A percentile compares a stretch with the other conserved stretches of the same genome.
Conservation (phyloP, 2,797 vertebrate genomes). For the Yasuhikotakia modesta region DNA sequence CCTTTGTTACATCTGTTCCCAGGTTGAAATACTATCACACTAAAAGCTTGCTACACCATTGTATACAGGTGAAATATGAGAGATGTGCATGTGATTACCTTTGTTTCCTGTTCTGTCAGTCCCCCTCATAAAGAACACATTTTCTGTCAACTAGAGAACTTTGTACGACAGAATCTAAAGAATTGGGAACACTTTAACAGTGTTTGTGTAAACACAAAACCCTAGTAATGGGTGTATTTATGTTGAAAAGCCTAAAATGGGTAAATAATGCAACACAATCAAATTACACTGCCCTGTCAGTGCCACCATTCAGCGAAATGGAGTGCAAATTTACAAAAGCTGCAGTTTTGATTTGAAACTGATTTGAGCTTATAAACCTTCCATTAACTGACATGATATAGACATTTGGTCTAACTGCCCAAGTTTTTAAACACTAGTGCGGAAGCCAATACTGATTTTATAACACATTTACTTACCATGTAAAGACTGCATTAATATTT, state of each 20-base stretch:
- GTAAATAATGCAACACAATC: not conserved
- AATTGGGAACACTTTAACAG: not conserved
- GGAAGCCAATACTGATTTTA: slow-evolving; percentile 17
- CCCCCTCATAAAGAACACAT: too few relatives aligned
- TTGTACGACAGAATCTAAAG: not conserved
- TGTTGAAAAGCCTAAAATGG: not conserved
- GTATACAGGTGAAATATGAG: too few relatives aligned
- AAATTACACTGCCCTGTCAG: not conserved
- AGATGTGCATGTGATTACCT: not conserved
- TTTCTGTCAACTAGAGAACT: not conserved
- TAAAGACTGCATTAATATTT: slow-evolving; percentile 25
- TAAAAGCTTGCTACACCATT: too few relatives aligned
- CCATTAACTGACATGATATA: not conserved
- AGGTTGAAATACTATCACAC: too few relatives aligned
- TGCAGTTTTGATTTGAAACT: not conserved
- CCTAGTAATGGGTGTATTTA: not conserved
- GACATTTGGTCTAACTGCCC: not conserved
- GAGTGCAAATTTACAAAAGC: not conserved
- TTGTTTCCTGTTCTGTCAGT: too few relatives aligned
- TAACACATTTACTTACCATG: slow-evolving; percentile 12
- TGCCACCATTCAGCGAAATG: not conserved
- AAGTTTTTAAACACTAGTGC: not conserved
- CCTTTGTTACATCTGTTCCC: too few relatives aligned
- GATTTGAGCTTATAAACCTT: not conserved
- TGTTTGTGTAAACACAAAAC: not conserved